Evolutionary conservation across 1,140 invertebrate genomes (phyloP), one percentile per base, ranked within the genome.

Genomic region (Tribolium madens): DNA sequence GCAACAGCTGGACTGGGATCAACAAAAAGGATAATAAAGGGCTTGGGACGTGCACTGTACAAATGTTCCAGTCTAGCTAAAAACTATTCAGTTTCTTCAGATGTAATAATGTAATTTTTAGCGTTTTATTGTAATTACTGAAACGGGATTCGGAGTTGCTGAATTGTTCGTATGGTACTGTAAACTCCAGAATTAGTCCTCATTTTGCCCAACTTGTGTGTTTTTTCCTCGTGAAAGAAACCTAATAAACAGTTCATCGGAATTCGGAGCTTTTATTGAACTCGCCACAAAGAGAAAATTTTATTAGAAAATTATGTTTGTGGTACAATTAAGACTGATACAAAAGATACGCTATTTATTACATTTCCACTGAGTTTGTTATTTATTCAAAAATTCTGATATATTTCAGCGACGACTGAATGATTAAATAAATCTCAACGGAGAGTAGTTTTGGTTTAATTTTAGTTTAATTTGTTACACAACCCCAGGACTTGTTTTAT

Each of bases 231-330:
- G 31, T 64, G 57, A 64, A 64, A 64, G 57, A 64, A 64, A 64
- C 57, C 57, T 64, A 64, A 64, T 64, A 64, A 64, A 64, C 57
- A 64, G 57, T 64, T 64, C 26, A 64, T 64, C 57, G 57, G 57
- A 64, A 64, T 64, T 64, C 57, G 26, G 26, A 33, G 26, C 57
- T 64, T 64, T 64, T 64, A 33, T 64, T 64, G 57, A 64, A 42
- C 57, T 18, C 57, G 21, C 31, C 18, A 26, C 57, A 64, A 64
- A 64, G 57, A 13, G 26, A n/a, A 64, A 64, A 64, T 64, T 64
- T 64, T 31, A 64, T 64, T 64, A 64, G 10, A 26, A 26, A 64
- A 64, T 64, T 64, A 36, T 60, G 53, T 26, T 60, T 60, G 53
- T 60, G 21, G 52, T 21, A 21, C 52, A 64, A 64, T 64, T 64